Conservation (phyloP, 2,888 invertebrate genomes). For the Rhamnusium bicolor region DNA sequence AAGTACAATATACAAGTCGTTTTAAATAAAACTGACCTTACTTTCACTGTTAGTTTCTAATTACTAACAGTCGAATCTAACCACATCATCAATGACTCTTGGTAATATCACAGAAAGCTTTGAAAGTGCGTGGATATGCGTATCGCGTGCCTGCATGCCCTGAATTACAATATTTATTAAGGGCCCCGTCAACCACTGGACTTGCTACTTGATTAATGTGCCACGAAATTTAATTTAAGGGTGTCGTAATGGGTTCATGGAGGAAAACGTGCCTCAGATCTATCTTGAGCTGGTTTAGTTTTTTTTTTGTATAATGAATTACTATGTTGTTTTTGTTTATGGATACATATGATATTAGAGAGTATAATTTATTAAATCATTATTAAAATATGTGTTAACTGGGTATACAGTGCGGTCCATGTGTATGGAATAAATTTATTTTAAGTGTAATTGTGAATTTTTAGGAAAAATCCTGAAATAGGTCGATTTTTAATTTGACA, state of each 20-base stretch:
- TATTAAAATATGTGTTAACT: background rate
- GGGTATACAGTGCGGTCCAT: no score
- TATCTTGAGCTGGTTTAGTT: slow-evolving; percentile 37
- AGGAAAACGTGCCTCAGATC: slow-evolving; percentile 45
- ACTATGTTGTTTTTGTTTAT: slow-evolving; percentile 4
- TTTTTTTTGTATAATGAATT: background rate
- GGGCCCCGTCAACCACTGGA: slow-evolving; percentile 56
- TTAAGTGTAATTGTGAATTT: no score
- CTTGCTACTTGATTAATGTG: slow-evolving; percentile 59
- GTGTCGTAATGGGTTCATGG: slow-evolving; percentile 54
- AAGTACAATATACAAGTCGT: no score
- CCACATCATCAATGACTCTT: slow-evolving; percentile 1
- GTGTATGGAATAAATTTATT: no score
- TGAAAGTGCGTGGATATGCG: slow-evolving; percentile 36
- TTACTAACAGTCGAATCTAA: background rate
- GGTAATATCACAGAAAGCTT: background rate
- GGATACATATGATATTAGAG: background rate
- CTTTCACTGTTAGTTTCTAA: slow-evolving; percentile 19
- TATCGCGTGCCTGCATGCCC: slow-evolving; percentile 50
- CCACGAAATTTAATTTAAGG: slow-evolving; percentile 62
- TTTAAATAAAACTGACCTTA: no score
- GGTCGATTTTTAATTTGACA: no score
- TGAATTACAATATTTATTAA: slow-evolving; percentile 60
- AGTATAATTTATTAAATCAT: background rate
- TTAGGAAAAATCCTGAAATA: no score